phyloP scores from a whole-genome alignment of 2,888 invertebrate species.

The Habrosyne pyritoides region DNA sequence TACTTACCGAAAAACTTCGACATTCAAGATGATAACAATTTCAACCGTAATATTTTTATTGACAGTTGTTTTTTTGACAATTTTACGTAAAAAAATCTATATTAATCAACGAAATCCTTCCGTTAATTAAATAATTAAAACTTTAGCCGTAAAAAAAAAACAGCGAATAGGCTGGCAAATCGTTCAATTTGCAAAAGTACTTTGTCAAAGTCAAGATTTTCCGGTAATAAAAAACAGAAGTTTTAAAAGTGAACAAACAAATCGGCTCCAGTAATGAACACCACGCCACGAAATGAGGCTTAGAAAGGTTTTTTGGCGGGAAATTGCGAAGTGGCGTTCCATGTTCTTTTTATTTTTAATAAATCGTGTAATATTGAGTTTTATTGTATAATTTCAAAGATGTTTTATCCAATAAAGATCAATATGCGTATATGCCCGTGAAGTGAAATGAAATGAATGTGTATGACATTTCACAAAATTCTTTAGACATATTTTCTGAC shows the following conservation, averaged over 20 bases:
- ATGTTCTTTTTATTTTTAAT: too few species aligned
- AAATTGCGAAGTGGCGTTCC: too few species aligned
- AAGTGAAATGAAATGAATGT: too few species aligned
- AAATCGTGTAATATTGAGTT: too few species aligned
- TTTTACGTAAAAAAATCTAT: slow-evolving; percentile 15
- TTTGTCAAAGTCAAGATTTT: slow-evolving; percentile 32
- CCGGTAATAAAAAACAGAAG: slow-evolving; percentile 38
- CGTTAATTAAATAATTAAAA: slow-evolving; percentile 29
- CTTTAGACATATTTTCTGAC: too few species aligned
- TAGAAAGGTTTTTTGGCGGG: background rate
- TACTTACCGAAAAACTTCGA: background rate
- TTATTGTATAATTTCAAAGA: too few species aligned
- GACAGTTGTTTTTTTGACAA: background rate
- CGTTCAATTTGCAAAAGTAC: slow-evolving; percentile 16
- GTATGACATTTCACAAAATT: too few species aligned
- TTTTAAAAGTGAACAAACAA: slow-evolving; percentile 16
- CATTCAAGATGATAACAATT: background rate
- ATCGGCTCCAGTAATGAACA: background rate
- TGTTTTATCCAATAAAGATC: too few species aligned
- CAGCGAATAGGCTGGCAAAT: slow-evolving; percentile 12
- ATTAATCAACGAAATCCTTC: slow-evolving; percentile 24
- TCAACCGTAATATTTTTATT: background rate
- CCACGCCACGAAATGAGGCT: background rate
- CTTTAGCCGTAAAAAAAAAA: slow-evolving; percentile 30
- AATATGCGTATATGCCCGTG: too few species aligned